Conservation (phyloP, 2,113 vertebrate genomes). For the Sebastes schlegelii region DNA sequence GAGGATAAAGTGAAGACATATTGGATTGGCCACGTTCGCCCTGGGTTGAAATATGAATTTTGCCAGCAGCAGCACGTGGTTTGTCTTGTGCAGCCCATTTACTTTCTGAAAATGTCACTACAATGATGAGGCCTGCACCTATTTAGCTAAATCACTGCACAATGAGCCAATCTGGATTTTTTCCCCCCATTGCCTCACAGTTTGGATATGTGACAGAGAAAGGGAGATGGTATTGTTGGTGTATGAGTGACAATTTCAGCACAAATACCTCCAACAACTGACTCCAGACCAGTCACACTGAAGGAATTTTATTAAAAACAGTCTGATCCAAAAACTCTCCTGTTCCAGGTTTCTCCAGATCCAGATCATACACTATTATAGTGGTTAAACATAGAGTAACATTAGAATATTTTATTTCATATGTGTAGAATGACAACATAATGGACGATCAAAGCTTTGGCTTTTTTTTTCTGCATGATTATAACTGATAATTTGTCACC, state of each 20-base stretch:
- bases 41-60: constrained; percentile 49
- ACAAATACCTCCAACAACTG: constrained; percentile 1
- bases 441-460: background rate
- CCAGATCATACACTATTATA: background rate
- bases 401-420: background rate
- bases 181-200: constrained; percentile 1
- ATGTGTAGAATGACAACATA: background rate
- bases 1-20: constrained; percentile 58
- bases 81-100: constrained; percentile 45
- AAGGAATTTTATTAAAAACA: constrained; percentile 27
- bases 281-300: constrained; percentile 15
- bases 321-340: background rate
- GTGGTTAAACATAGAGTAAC: background rate
- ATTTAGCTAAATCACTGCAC: constrained; percentile 47
- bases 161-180: constrained; percentile 48
- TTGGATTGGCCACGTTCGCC: constrained; percentile 32
- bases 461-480: background rate
- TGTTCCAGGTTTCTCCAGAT: background rate
- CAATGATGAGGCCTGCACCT: constrained; percentile 28
- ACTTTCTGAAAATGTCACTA: constrained; percentile 33
- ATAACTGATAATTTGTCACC: background rate
- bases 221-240: background rate
- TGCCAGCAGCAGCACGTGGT: constrained; percentile 24
- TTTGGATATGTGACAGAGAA: background rate
- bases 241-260: constrained; percentile 21